Evolutionary conservation across 2,797 vertebrate species (phyloP).

Genomic region (Lateolabrax maculatus): DNA sequence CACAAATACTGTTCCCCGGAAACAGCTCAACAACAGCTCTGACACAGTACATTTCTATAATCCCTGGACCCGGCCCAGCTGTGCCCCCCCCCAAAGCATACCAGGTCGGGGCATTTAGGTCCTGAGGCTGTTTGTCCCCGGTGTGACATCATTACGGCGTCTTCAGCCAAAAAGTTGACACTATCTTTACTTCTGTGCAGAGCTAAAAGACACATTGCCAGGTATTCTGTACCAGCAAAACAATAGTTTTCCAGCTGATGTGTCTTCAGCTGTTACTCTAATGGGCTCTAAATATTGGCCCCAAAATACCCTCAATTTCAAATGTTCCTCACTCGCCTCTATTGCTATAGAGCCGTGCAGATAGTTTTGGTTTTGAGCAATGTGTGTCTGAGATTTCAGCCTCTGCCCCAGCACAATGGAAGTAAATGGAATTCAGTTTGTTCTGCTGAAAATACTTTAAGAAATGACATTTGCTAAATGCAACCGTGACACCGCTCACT

Average conservation of each 20-base stretch:
- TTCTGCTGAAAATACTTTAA: no score
- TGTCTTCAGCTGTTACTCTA: not conserved
- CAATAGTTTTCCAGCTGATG: not conserved
- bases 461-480: no score
- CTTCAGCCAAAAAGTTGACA: not conserved
- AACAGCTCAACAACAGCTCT: slow-evolving; percentile 1
- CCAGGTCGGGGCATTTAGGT: not conserved
- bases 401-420: no score
- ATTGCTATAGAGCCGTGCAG: not conserved
- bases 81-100: not conserved
- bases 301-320: no score
- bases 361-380: not conserved
- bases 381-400: not conserved
- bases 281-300: not conserved
- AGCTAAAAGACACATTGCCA: not conserved
- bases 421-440: no score
- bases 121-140: not conserved
- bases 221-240: not conserved
- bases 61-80: not conserved
- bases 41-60: not conserved
- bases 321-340: not conserved
- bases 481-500: not conserved
- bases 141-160: not conserved
- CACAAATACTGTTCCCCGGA: not conserved
- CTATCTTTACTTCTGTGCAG: not conserved